phyloP scores from a whole-genome alignment of 2,888 invertebrate species.

The Mechanitis messenoides region DNA sequence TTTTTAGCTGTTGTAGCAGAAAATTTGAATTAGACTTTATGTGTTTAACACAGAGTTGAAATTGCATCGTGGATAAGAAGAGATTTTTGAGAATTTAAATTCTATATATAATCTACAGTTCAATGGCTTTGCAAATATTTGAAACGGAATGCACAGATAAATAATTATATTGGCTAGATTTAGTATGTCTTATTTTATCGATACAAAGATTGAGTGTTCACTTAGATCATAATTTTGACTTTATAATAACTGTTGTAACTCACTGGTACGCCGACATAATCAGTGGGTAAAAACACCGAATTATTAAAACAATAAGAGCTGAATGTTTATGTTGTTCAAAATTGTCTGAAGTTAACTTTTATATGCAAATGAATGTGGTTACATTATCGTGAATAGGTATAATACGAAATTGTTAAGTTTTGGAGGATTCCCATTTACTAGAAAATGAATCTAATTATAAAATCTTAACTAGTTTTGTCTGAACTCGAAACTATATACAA shows the following conservation, averaged over 20 bases:
- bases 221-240: conserved; percentile 58
- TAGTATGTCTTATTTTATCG: conserved; percentile 14
- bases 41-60: conserved; percentile 15
- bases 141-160: no score
- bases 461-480: not conserved
- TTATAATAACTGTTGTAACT: conserved; percentile 12
- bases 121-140: conserved; percentile 7
- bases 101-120: conserved; percentile 14
- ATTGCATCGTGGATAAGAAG: conserved; percentile 13
- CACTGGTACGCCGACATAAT: conserved; percentile 9
- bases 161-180: conserved; percentile 21
- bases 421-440: conserved; percentile 20
- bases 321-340: conserved; percentile 23
- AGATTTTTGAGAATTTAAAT: conserved; percentile 9
- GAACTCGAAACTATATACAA: not conserved
- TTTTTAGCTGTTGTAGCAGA: conserved; percentile 20
- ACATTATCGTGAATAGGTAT: conserved; percentile 18
- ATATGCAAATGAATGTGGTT: conserved; percentile 14
- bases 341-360: conserved; percentile 19
- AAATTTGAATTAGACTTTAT: conserved; percentile 24
- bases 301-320: conserved; percentile 25
- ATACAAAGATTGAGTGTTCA: conserved; percentile 32
- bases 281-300: conserved; percentile 22
- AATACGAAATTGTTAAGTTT: conserved; percentile 20
- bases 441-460: no score